Evolutionary conservation across 2,888 invertebrate species (phyloP), one percentile per base, ranked within the genome.

Genomic region (Drosophila maculinotata): DNA sequence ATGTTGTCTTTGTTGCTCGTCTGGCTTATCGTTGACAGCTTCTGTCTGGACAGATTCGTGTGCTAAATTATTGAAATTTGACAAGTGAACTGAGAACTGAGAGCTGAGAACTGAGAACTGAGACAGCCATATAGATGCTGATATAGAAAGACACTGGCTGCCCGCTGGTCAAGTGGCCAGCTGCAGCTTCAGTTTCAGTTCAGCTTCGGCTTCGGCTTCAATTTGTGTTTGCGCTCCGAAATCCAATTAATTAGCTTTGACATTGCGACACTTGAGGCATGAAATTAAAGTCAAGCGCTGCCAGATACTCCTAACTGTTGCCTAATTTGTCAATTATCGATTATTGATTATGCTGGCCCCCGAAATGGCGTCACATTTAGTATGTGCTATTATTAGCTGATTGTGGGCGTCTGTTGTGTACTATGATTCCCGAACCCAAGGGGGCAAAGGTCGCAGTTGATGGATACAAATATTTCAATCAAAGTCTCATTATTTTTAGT

Each of bases 61-160:
- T 65, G 79, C 72, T 69, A 73, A 79, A 69, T 73, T 80, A 76
- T 76, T 80, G 77, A 69, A 70, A 87, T 77, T 81, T 80, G 69
- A 68, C 82, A 73, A 82, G 78, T 41, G 52, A 53, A 51, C 60
- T 56, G 52, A 36, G 62, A 23, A 20, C 56, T 26, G 15, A 53
- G 35, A 44, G 3, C 38, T n/a, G 38, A 38, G 38, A 10, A 5
- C n/a, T 20, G 20, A 4, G 20, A 20, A 3, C 31, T 12, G n/a
- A 30, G 51, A 48, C 35, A 56, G 39, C 20, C 39, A 41, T 23
- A 31, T 30, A 31, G 17, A 30, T 12, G 17, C n/a, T n/a, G 30
- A 6, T 9, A n/a, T 10, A n/a, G 42, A 30, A 26, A 3, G 12
- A n/a, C n/a, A n/a, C 12, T 20, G 30, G 8, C n/a, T 4, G 1